Conservation (phyloP, 2,888 invertebrate genomes). For the Hirtodrosophila confusa region DNA sequence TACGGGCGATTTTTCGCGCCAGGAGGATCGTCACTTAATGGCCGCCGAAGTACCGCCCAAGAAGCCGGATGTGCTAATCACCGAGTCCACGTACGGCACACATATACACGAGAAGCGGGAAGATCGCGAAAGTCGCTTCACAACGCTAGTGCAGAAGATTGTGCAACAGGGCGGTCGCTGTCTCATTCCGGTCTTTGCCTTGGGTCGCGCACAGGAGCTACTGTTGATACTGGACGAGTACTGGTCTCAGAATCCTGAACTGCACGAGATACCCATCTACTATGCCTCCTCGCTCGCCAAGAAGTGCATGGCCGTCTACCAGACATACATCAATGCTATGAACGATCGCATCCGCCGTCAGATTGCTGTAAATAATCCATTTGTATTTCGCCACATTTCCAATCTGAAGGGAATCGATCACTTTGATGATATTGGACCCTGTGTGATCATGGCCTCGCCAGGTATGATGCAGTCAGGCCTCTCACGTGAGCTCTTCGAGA, state of each 20-base stretch:
- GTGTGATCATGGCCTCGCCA: constrained; percentile 99
- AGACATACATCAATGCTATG: constrained; percentile 99
- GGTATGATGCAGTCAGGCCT: constrained; percentile 99
- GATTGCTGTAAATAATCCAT: constrained; percentile 99
- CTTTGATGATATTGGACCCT: constrained; percentile 99
- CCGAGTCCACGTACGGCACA: constrained; percentile 99
- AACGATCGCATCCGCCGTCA: constrained; percentile 98
- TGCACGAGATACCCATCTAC: constrained; percentile 99
- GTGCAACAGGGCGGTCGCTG: constrained; percentile 98
- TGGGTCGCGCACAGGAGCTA: constrained; percentile 98
- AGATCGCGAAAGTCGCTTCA: constrained; percentile 97
- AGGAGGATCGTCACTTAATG: constrained; percentile 99
- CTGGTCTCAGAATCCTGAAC: constrained; percentile 92
- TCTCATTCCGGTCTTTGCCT: constrained; percentile 98
- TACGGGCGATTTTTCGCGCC: constrained; percentile 99
- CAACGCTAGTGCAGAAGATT: constrained; percentile 96
- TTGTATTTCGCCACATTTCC: constrained; percentile 98
- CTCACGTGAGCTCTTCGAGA: constrained; percentile 98
- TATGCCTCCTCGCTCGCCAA: constrained; percentile 99
- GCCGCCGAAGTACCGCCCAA: constrained; percentile 99
- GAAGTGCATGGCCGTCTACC: constrained; percentile 99
- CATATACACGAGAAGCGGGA: constrained; percentile 99
- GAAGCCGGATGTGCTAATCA: constrained; percentile 98
- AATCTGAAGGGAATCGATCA: constrained; percentile 98
- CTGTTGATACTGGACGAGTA: constrained; percentile 98